Percentiles rank a stretch among this genome's conserved stretches.
phyloP scores from a whole-genome alignment of 2,797 vertebrate genomes.

The Hyperoplus immaculatus region DNA sequence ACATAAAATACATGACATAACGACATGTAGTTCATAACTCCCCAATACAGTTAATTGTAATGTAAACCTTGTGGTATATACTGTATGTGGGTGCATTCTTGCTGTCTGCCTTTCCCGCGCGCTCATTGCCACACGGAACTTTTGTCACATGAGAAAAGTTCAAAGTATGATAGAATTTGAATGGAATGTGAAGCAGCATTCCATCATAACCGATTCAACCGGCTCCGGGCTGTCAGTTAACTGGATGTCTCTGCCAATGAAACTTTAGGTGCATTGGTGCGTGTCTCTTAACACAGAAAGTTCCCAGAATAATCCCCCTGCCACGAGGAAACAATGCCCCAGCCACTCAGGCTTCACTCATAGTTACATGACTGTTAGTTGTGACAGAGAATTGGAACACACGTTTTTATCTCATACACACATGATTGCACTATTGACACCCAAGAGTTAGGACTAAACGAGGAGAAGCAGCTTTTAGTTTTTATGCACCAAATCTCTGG shows the following conservation, averaged over 20 bases:
- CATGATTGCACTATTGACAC: too few species aligned
- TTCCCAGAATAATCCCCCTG: slow-evolving; percentile 3
- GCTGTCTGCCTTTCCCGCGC: neutral
- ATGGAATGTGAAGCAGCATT: slow-evolving; percentile 43
- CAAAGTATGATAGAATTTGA: slow-evolving; percentile 36
- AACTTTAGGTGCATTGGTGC: neutral
- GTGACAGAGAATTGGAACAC: slow-evolving; percentile 46
- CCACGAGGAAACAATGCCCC: slow-evolving; percentile 35
- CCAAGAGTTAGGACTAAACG: too few species aligned
- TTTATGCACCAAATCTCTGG: too few species aligned
- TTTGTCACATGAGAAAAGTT: slow-evolving; percentile 24
- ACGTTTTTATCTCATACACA: neutral
- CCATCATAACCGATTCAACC: neutral
- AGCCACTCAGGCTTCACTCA: slow-evolving; percentile 1
- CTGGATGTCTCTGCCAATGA: neutral
- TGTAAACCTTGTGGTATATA: too few species aligned
- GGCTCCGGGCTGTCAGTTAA: neutral
- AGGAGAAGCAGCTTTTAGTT: too few species aligned
- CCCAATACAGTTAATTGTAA: too few species aligned
- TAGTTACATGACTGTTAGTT: neutral
- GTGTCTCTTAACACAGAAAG: slow-evolving; percentile 26
- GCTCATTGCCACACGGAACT: slow-evolving; percentile 1
- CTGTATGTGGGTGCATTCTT: neutral
- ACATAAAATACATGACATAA: too few species aligned
- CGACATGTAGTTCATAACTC: too few species aligned